phyloP scores from a whole-genome alignment of 2,888 invertebrate genomes.

The Acanthosepion pharaonis region DNA sequence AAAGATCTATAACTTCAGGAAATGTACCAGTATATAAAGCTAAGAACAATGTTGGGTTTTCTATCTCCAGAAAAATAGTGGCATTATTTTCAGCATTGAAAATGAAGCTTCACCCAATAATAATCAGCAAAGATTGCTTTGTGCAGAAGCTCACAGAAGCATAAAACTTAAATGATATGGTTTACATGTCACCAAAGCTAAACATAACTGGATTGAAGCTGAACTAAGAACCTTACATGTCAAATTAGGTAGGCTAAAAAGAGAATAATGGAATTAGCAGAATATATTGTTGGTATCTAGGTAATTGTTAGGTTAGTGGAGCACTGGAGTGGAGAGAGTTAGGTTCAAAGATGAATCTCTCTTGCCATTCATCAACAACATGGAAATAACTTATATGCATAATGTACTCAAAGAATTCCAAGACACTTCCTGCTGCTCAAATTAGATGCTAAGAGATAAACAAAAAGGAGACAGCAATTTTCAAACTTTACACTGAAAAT shows the following conservation, averaged over 20 bases:
- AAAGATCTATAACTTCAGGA: neutral
- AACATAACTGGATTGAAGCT: conserved; percentile 6
- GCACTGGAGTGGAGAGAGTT: neutral
- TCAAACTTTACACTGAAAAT: neutral
- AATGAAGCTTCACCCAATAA: neutral
- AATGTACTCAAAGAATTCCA: neutral
- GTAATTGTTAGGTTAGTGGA: neutral
- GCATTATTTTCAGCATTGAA: neutral
- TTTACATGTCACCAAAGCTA: conserved; percentile 18
- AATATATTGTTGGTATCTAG: neutral
- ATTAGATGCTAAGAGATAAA: neutral
- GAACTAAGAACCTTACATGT: neutral
- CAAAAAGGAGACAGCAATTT: neutral
- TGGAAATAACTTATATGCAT: neutral
- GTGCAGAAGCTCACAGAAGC: neutral
- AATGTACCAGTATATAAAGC: neutral
- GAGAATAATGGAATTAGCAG: neutral
- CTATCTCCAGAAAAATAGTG: neutral
- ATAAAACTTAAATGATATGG: neutral
- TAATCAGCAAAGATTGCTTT: neutral
- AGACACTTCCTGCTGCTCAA: neutral
- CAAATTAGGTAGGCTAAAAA: neutral
- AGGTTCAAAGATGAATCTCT: neutral
- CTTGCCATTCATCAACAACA: neutral
- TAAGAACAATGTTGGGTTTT: neutral